Evolutionary conservation across 2,797 vertebrate genomes (phyloP).

Genomic region (Naso thynnoides): DNA sequence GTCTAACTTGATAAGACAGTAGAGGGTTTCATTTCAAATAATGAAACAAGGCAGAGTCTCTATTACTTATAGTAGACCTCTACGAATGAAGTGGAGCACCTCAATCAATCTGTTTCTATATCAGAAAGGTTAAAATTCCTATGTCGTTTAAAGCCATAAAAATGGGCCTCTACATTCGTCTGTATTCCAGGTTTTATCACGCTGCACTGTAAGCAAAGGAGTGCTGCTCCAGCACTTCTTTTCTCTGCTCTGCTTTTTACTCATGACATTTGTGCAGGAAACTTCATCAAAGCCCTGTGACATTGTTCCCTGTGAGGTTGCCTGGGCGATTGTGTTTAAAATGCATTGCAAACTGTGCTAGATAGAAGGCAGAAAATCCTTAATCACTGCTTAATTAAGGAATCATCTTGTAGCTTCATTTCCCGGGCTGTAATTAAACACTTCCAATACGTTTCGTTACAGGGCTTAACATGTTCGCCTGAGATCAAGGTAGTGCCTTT

Average conservation of each 20-base stretch:
- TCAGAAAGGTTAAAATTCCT: slow-evolving; percentile 54
- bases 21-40: slow-evolving; percentile 64
- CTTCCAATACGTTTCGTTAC: slow-evolving; percentile 89
- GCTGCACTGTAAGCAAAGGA: slow-evolving; percentile 50
- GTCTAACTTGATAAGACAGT: slow-evolving; percentile 69
- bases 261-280: slow-evolving; percentile 79
- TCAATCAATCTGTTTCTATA: slow-evolving; percentile 57
- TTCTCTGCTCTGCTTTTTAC: slow-evolving; percentile 51
- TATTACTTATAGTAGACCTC: slow-evolving; percentile 53
- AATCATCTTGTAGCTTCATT: slow-evolving; percentile 92
- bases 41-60: slow-evolving; percentile 66
- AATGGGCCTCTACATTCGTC: slow-evolving; percentile 16
- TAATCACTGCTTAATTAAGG: slow-evolving; percentile 92
- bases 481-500: slow-evolving; percentile 91
- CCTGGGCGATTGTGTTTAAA: slow-evolving; percentile 87
- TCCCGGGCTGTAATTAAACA: slow-evolving; percentile 90
- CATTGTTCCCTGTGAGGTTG: slow-evolving; percentile 87
- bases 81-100: slow-evolving; percentile 54
- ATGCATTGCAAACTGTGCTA: slow-evolving; percentile 87
- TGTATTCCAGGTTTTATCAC: slow-evolving; percentile 53
- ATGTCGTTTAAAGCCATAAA: slow-evolving; percentile 39
- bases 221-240: slow-evolving; percentile 65
- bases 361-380: slow-evolving; percentile 91
- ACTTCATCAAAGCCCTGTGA: slow-evolving; percentile 86
- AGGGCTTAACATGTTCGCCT: slow-evolving; percentile 91